Evolutionary conservation across 2,113 vertebrate genomes (phyloP), one percentile per base, ranked within the genome.

Genomic region (Melanostigma gelatinosum): DNA sequence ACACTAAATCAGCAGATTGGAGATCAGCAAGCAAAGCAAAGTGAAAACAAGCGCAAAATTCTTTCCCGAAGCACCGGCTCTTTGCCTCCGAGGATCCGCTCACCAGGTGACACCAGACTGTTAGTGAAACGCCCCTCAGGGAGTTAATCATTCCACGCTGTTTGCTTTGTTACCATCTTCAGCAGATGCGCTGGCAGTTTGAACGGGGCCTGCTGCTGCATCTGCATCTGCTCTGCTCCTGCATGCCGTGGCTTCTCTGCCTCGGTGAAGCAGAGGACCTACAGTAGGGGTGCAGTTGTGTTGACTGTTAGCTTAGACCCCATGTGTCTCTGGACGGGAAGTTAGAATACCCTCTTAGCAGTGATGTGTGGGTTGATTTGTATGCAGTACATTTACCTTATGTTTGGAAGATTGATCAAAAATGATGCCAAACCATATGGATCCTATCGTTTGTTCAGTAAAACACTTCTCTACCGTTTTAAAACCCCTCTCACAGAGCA

Each of bases 221-320:
- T n/a, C 29, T 50, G 44, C 72, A 40, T 60, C 15, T 76, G 70
- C 64, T 24, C 50, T 2, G 0, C 12, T 72, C 8, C 52, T 27
- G 67, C 58, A 11, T 40, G 16, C 34, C 4, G 67, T 0, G 27
- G 42, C 75, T 85, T 38, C 74, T 84, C 9, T 77, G 83, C 58
- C 84, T 91, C 27, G 27, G 69, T 75, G 79, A 93, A 89, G 73
- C 79, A 3, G 44, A 94, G 92, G 72, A 93, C 92, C 93, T 94
- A 36, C 55, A 29, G 24, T 58, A 6, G 46, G 79, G 82, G 42
- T 10, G 72, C 22, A 34, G 81, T 57, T 22, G 66, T 29, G 24
- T 55, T 60, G 18, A 60, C 38, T 0, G 44, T 67, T 29, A 66
- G 54, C 0, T 46, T 36, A 54, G 18, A 72, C 1, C 61, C 29